Evolutionary conservation across 1,140 invertebrate species (phyloP), one percentile per base, ranked within the genome.

Genomic region (Cyclina sinensis): DNA sequence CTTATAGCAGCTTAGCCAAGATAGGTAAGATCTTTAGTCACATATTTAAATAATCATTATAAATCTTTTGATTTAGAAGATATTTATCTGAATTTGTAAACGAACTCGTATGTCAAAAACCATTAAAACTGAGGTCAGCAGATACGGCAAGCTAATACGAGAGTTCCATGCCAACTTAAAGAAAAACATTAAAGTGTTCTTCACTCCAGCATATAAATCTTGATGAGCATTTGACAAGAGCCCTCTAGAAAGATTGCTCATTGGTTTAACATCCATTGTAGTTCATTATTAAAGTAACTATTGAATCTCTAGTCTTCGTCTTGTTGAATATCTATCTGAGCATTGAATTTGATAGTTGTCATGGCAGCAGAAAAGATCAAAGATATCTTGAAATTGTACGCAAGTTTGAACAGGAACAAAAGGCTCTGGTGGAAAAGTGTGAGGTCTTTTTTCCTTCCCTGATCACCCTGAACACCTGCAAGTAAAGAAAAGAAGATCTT

Each of bases 111-210:
- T 54, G 46, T 88, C 65, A 39, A 88, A 43, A 39, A 82, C 18
- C 76, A 88, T 18, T 14, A 88, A 81, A 7, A 54, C 30, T 39
- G 86, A 46, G 1, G 65, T 24, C 32, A 81, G 35, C 43, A 82
- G 18, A 57, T 70, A 54, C 27, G 86, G 86, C 24, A 88, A 59
- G n/a, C 30, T 46, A 24, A 57, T 30, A n/a, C 65, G 78, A 24
- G 78, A 74, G 1, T 74, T 57, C 86, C 86, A 88, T 62, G 86
- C 86, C 46, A 88, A 48, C 1, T 43, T 27, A 24, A 88, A 88
- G 65, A 88, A 82, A 74, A 88, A 88, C 24, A 82, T 37, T 32
- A 88, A 39, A 14, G 37, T n/a, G 18, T 48, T 57, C n/a, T 73
- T 81, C n/a, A 70, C 43, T 18, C 43, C 62, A 65, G 5, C 12